Conservation (phyloP, 2,113 vertebrate species). For the Tangachromis dhanisi region DNA sequence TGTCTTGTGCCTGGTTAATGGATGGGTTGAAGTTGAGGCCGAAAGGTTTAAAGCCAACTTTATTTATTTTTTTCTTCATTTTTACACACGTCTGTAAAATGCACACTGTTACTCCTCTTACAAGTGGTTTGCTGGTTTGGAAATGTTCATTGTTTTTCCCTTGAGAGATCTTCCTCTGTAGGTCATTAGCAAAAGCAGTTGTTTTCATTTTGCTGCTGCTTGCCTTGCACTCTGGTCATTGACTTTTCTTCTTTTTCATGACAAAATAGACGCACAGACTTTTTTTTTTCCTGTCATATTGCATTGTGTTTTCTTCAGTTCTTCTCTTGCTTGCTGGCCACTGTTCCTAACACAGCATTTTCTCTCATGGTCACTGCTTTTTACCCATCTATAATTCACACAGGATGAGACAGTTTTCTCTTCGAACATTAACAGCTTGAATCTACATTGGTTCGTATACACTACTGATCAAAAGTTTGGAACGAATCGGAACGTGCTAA, state of each 20-base stretch:
- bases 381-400: constrained; percentile 42
- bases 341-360: neutral
- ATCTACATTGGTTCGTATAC: neutral
- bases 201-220: neutral
- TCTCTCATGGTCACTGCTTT: constrained; percentile 11
- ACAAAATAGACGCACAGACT: neutral
- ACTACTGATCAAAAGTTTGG: neutral
- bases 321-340: neutral
- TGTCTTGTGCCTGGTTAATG: neutral
- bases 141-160: neutral
- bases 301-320: constrained; percentile 12
- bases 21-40: neutral
- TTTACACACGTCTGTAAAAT: neutral
- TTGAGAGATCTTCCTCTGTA: constrained; percentile 5
- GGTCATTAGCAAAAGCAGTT: constrained; percentile 13
- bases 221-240: neutral
- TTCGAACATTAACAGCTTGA: neutral
- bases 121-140: neutral
- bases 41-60: neutral
- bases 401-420: neutral
- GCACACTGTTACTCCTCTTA: neutral
- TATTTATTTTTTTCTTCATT: neutral
- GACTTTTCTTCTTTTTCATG: neutral
- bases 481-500: neutral
- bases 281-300: neutral